phyloP scores from a whole-genome alignment of 2,888 invertebrate species.

The Drosophila falleni region DNA sequence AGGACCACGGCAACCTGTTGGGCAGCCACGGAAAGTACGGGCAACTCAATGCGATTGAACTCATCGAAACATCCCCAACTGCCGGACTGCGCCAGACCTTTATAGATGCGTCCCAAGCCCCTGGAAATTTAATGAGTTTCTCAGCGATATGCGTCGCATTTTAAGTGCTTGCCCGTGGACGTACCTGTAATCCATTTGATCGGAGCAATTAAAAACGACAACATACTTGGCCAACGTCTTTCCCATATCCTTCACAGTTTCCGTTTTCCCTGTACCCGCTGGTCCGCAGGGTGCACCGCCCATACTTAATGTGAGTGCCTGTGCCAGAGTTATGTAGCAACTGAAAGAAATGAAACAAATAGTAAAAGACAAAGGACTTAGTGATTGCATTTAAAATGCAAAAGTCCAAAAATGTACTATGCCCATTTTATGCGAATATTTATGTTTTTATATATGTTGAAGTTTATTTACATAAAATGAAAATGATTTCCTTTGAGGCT shows the following conservation, averaged over 20 bases:
- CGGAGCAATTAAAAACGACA: conserved; percentile 98
- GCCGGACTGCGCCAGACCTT: conserved; percentile 97
- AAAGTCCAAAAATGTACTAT: conserved; percentile 40
- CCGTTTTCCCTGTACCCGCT: conserved; percentile 99
- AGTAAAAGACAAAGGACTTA: not conserved
- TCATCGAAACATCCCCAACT: conserved; percentile 99
- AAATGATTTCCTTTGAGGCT: conserved; percentile 28
- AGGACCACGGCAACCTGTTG: conserved; percentile 98
- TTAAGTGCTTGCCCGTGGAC: conserved; percentile 32
- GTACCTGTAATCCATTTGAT: conserved; percentile 97
- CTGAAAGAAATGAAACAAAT: conserved; percentile 86
- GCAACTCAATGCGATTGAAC: conserved; percentile 97
- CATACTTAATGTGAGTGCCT: conserved; percentile 97
- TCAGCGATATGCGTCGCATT: conserved; percentile 43
- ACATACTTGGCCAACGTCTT: conserved; percentile 98
- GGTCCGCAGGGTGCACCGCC: conserved; percentile 98
- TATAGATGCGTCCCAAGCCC: conserved; percentile 97
- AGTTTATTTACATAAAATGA: conserved; percentile 24
- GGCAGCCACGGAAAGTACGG: conserved; percentile 97
- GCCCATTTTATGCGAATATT: conserved; percentile 16
- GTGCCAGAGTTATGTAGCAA: conserved; percentile 98
- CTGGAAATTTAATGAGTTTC: conserved; percentile 85
- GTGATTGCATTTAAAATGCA: conserved; percentile 55
- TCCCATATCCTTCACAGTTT: conserved; percentile 99
- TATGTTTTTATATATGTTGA: conserved; percentile 7